Evolutionary conservation across 2,797 vertebrate genomes (phyloP).

Genomic region (Falco rusticolus): DNA sequence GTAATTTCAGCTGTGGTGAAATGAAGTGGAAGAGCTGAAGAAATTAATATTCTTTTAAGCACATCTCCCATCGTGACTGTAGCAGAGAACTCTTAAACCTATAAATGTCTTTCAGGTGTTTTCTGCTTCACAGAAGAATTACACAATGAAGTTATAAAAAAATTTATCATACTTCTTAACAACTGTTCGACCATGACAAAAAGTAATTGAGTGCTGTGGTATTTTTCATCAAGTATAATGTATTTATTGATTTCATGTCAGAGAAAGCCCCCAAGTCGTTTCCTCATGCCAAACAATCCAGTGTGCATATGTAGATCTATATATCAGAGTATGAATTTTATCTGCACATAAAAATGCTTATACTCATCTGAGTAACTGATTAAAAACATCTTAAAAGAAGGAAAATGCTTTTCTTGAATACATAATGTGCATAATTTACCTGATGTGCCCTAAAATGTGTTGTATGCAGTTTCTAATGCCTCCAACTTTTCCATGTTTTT

Average conservation of each 20-base stretch:
- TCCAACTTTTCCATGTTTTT: background rate
- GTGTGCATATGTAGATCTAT: fast-evolving
- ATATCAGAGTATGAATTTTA: background rate
- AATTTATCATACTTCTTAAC: background rate
- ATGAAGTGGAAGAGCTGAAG: background rate
- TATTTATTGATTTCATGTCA: background rate
- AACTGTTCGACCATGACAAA: background rate
- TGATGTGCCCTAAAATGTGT: fast-evolving
- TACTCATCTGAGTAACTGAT: background rate
- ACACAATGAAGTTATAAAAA: background rate
- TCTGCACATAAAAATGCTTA: background rate
- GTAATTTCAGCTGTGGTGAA: background rate
- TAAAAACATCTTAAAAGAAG: background rate
- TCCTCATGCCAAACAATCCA: background rate
- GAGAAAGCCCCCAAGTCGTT: background rate
- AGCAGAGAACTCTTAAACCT: background rate
- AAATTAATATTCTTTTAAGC: background rate
- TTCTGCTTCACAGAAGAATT: conserved; percentile 3
- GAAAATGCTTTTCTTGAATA: background rate
- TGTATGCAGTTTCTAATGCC: background rate
- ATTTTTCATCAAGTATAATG: background rate
- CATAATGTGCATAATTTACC: background rate
- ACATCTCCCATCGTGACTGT: background rate
- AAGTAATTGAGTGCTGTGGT: background rate
- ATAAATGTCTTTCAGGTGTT: conserved; percentile 1